These are phyloP conservation scores for Passerculus sandwichensis DNA, from an alignment of 2,797 vertebrate genomes.

Conservation along the genomic window DNA sequence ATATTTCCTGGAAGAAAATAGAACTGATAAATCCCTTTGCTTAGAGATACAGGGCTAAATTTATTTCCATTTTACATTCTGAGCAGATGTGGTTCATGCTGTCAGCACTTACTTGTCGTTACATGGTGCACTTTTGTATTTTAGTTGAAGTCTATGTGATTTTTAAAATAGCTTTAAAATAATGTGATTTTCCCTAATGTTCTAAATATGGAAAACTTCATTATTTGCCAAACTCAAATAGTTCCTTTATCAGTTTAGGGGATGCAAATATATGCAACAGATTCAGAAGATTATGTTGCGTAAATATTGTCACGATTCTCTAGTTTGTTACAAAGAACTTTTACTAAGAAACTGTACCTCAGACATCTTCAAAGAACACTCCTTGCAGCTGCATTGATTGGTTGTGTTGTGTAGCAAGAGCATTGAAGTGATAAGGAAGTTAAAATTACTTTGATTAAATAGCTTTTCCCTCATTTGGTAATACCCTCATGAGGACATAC, in stretches of 20 bases:
- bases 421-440: not conserved
- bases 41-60: not conserved
- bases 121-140: not conserved
- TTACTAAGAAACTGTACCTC: not conserved
- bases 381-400: not conserved
- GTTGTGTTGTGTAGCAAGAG: not conserved
- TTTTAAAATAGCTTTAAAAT: not conserved
- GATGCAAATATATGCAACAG: not conserved
- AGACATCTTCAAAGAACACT: not conserved
- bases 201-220: not conserved
- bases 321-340: not conserved
- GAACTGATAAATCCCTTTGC: not conserved
- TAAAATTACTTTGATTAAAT: not conserved
- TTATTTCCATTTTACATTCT: not conserved
- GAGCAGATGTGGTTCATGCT: not conserved
- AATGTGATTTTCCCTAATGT: not conserved
- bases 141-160: not conserved
- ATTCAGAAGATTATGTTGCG: not conserved
- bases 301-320: not conserved
- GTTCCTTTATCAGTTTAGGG: not conserved
- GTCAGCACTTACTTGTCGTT: not conserved
- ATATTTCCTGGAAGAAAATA: not conserved
- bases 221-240: not conserved
- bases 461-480: not conserved
- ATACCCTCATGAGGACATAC: not conserved